Conservation (phyloP, 2,797 vertebrate species). For the Syngnathus acus region DNA sequence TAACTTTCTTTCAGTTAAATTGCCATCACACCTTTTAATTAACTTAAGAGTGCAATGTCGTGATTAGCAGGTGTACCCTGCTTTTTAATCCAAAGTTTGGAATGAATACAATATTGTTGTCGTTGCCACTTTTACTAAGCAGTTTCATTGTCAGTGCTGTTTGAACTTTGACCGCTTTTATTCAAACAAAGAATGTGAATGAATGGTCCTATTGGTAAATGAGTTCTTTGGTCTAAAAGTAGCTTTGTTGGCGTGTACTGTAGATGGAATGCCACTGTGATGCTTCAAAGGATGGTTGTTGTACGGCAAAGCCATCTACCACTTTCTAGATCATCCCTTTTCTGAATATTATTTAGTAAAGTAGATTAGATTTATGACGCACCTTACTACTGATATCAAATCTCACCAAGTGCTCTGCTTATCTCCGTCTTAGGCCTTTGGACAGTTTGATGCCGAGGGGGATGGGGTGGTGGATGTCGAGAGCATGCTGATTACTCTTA, state of each 20-base stretch:
- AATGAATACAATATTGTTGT: neutral
- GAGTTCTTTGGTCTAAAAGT: constrained; percentile 23
- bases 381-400: neutral
- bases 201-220: constrained; percentile 33
- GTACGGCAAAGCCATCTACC: neutral
- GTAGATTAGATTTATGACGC: constrained; percentile 9
- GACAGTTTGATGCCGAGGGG: constrained; percentile 93
- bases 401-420: neutral
- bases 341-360: neutral
- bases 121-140: constrained; percentile 5
- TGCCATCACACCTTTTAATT: neutral
- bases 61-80: neutral
- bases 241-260: constrained; percentile 24
- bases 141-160: constrained; percentile 26
- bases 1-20: neutral
- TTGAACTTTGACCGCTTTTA: constrained; percentile 32
- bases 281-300: neutral
- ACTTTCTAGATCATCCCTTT: neutral
- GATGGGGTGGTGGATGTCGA: constrained; percentile 92
- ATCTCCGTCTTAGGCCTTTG: constrained; percentile 78
- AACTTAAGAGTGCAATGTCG: neutral
- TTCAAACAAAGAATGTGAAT: constrained; percentile 23
- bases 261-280: constrained; percentile 19
- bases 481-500: constrained; percentile 87
- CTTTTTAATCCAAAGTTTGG: neutral